Base-by-base conservation (phyloP, 1,140 invertebrate genomes). In the Drosophila tristis region DNA sequence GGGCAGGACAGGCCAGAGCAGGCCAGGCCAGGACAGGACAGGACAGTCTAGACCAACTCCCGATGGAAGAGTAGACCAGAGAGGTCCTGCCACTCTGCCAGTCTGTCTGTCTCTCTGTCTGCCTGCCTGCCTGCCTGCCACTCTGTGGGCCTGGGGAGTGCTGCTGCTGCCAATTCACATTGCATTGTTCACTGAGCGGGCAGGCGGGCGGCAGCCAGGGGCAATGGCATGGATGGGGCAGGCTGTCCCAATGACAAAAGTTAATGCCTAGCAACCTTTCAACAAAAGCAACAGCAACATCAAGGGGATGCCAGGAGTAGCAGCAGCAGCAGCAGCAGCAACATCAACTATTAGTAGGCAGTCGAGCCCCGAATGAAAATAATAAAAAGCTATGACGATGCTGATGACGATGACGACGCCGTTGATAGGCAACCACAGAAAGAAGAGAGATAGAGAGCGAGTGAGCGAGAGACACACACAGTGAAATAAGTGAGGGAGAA, bases 231-330 rank as follows among this genome's bases (percentile, higher is more conserved):
- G 39, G 26, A 42, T 74, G 39, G 26, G 26, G 45, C 50, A 20
- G 74, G 66, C 20, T 20, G 20, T 71, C 67, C 62, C 74, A 84
- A 87, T 87, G 84, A 87, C 84, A 89, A 87, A 87, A 84, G 84
- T 74, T 87, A 87, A 87, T 87, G 79, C 84, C 75, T 89, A 78
- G 79, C 84, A 87, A 87, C 82, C 71, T 82, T 62, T 61, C 65
- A 78, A 87, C 75, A 80, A 77, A 77, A 68, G 73, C 67, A 49
- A 59, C 74, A 81, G 54, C 65, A 49, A 53, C 35, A 39, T 39
- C 35, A 39, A 39, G 35, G 35, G 35, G 50, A 16, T 43, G 58
- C 9, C 39, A 70, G 15, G 47, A 63, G 39, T 31, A 45, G 11
- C 35, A 61, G 11, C 45, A 62, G 7, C 31, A 55, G 51, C 15